Evolutionary conservation across 1,140 invertebrate species (phyloP).

Genomic region (Whitmania pigra): DNA sequence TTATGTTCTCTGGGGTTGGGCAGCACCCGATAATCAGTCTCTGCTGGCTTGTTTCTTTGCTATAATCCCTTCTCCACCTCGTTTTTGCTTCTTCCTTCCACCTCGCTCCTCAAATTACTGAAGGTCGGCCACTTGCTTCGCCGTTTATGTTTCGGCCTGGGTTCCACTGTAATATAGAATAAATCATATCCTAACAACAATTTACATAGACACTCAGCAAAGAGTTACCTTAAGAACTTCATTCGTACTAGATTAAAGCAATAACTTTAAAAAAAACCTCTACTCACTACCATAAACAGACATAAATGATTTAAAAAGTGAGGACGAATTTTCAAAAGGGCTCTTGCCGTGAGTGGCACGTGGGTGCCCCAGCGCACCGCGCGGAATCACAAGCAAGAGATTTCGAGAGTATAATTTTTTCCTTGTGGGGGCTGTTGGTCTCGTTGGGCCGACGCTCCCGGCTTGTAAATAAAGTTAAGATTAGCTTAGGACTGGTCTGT

Average conservation of each 20-base stretch:
- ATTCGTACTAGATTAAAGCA: not conserved
- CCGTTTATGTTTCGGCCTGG: too few species aligned
- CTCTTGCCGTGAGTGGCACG: constrained; percentile 25
- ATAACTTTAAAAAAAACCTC: not conserved
- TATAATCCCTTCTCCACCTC: too few species aligned
- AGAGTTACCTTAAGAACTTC: not conserved
- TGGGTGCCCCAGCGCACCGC: constrained; percentile 3
- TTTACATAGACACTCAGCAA: too few species aligned
- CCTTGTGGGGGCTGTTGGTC: constrained; percentile 19
- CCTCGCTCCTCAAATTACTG: too few species aligned
- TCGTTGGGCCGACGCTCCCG: constrained; percentile 17
- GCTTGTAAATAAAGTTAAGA: constrained; percentile 5
- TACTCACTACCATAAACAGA: not conserved
- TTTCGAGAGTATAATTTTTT: constrained; percentile 25
- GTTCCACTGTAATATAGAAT: too few species aligned
- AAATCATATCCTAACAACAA: too few species aligned
- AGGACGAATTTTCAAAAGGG: constrained; percentile 20
- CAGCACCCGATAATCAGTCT: too few species aligned
- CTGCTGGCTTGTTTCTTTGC: too few species aligned
- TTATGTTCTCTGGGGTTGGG: too few species aligned
- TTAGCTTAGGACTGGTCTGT: too few species aligned
- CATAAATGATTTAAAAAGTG: not conserved
- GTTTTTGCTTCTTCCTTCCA: too few species aligned
- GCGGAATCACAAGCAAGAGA: constrained; percentile 26
- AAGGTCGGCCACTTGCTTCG: too few species aligned